Evolutionary conservation across 2,797 vertebrate genomes (phyloP).

Genomic region (Mormyrus proboscirostris): DNA sequence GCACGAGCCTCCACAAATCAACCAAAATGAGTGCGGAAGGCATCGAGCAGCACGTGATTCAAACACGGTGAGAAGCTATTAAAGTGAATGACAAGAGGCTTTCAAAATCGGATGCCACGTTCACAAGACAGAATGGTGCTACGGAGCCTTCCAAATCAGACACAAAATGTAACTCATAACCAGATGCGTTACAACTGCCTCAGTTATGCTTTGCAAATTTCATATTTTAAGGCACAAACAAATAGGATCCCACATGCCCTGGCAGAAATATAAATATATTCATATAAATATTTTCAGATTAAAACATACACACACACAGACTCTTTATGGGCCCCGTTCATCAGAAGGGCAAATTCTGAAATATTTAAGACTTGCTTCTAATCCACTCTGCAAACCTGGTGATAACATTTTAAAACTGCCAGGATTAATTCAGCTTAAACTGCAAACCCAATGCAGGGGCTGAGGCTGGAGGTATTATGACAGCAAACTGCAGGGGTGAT

Average conservation of each 20-base stretch:
- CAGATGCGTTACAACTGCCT: background rate
- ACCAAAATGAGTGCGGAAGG: background rate
- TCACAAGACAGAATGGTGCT: background rate
- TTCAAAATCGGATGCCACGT: background rate
- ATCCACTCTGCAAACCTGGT: background rate
- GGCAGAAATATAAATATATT: background rate
- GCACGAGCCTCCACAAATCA: background rate
- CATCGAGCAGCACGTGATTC: background rate
- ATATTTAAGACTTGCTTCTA: background rate
- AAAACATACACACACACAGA: background rate
- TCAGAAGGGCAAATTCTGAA: background rate
- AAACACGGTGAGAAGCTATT: background rate
- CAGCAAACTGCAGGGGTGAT: background rate
- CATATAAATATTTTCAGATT: background rate
- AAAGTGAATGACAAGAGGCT: background rate
- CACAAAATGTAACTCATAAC: background rate
- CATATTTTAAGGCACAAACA: background rate
- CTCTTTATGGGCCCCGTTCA: background rate
- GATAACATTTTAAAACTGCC: background rate
- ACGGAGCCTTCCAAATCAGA: background rate
- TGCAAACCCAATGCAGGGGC: background rate
- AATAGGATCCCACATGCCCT: background rate
- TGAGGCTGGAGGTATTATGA: background rate
- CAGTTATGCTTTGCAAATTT: background rate
- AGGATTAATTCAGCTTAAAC: background rate